Conservation (phyloP, 2,888 invertebrate genomes). For the Drosophila neonasuta region DNA sequence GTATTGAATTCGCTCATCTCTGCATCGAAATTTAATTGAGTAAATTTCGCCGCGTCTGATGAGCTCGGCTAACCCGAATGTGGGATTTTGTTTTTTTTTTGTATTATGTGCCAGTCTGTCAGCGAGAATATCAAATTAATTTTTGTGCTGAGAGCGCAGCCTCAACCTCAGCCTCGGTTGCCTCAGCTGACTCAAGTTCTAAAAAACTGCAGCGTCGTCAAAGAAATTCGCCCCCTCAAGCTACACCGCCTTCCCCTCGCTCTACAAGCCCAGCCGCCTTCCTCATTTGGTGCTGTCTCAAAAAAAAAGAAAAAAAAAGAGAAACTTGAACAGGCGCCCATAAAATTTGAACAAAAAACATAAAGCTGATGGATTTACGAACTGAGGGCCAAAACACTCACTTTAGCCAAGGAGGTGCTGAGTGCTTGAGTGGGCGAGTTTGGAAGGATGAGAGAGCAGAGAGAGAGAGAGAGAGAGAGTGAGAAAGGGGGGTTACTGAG, state of each 20-base stretch:
- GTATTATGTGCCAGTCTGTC: constrained; percentile 30
- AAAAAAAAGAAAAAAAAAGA: constrained; percentile 26
- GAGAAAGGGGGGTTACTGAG: constrained; percentile 1
- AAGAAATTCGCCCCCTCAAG: constrained; percentile 11
- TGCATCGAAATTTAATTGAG: background rate
- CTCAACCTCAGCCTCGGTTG: background rate
- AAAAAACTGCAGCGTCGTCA: constrained; percentile 66
- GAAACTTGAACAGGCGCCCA: constrained; percentile 45
- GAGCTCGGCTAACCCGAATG: constrained; percentile 19
- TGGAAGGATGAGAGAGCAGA: constrained; percentile 1
- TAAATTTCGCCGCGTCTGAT: background rate
- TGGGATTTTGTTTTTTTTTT: constrained; percentile 1
- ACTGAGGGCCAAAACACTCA: constrained; percentile 53
- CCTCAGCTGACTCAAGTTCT: constrained; percentile 13
- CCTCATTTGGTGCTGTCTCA: background rate
- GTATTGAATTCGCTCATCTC: no score
- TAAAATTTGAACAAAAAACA: constrained; percentile 60
- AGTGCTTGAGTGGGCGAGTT: constrained; percentile 38
- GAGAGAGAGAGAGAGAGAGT: background rate
- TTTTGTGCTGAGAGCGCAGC: constrained; percentile 53
- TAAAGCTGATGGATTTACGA: constrained; percentile 77
- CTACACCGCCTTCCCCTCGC: background rate
- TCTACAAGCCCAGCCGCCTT: background rate
- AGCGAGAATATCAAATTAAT: constrained; percentile 57
- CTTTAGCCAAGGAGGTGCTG: constrained; percentile 44